Percentiles rank a stretch among this genome's conserved stretches.
Evolutionary conservation across 2,797 vertebrate genomes (phyloP).

Genomic region (Cuculus canorus): DNA sequence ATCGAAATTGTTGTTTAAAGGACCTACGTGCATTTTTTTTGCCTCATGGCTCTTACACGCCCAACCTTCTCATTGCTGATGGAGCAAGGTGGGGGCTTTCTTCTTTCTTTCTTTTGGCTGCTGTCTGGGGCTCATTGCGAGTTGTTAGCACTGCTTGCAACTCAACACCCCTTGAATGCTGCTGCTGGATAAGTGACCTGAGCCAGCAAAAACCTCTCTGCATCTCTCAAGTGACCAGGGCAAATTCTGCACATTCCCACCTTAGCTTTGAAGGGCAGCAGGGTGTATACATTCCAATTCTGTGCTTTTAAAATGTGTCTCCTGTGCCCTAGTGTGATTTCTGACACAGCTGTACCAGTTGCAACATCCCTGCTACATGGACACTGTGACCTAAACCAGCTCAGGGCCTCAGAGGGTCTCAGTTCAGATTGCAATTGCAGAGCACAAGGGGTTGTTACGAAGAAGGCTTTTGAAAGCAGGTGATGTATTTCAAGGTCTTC

Average conservation of each 20-base stretch:
- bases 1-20: neutral
- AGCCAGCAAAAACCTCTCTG: neutral
- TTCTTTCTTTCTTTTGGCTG: neutral
- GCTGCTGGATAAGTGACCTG: neutral
- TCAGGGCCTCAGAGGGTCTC: neutral
- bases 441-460: neutral
- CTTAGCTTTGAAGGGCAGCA: neutral
- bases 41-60: neutral
- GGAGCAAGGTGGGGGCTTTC: neutral
- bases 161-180: fast-evolving
- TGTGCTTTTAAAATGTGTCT: neutral
- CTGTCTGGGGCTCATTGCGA: neutral
- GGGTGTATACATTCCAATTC: neutral
- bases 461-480: neutral
- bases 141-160: neutral
- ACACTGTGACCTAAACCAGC: neutral
- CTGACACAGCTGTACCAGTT: neutral
- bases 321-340: neutral
- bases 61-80: fast-evolving
- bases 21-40: neutral
- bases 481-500: neutral
- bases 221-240: neutral
- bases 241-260: neutral
- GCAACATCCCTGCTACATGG: neutral
- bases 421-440: neutral